A percentile compares a stretch with the other conserved stretches of the same genome.
Evolutionary conservation across 2,113 vertebrate species (phyloP).

Genomic region (Propithecus coquereli): DNA sequence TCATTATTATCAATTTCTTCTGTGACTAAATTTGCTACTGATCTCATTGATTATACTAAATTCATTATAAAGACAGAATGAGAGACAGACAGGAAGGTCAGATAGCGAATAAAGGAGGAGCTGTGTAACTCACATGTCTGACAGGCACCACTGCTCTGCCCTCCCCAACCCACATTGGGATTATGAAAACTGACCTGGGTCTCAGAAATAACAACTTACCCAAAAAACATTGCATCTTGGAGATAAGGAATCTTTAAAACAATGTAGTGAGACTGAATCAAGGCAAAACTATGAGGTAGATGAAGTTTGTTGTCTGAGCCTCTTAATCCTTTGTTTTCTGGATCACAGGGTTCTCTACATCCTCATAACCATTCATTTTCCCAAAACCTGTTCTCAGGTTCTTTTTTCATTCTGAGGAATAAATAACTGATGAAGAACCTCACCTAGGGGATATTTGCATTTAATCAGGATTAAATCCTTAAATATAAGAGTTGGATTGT

Average conservation of each 20-base stretch:
- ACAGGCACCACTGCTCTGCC: background rate
- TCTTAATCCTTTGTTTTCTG: background rate
- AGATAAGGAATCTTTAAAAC: background rate
- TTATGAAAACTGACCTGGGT: background rate
- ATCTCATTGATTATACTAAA: background rate
- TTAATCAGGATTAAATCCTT: background rate
- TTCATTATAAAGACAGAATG: conserved; percentile 4
- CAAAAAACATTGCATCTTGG: background rate
- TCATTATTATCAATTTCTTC: background rate
- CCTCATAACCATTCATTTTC: background rate
- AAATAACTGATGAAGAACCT: background rate
- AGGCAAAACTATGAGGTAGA: background rate
- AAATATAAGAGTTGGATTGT: background rate
- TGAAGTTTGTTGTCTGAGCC: background rate
- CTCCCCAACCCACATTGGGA: background rate
- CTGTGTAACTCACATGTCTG: background rate
- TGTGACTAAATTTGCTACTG: background rate
- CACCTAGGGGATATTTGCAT: background rate
- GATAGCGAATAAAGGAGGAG: background rate
- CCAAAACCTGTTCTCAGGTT: background rate
- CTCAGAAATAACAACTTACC: background rate
- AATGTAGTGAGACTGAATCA: background rate
- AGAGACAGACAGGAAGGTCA: background rate
- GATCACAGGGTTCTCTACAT: background rate
- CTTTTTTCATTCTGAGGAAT: conserved; percentile 25